Evolutionary conservation across 1,140 invertebrate genomes (phyloP), one percentile per base, ranked within the genome.

Genomic region (Cherax destructor): DNA sequence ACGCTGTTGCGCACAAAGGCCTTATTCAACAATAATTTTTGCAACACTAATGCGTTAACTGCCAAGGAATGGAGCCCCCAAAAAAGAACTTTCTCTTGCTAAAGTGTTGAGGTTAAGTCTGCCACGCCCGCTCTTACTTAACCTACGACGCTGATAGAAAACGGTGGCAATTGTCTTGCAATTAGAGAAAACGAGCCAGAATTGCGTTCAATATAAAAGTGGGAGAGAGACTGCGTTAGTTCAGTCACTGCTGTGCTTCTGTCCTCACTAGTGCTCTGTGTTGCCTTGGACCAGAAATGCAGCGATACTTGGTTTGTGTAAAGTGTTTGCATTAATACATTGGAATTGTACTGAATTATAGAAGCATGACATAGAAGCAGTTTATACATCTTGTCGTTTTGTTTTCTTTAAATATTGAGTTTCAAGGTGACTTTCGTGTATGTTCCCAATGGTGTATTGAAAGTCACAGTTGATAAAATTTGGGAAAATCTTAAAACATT

Each of bases 181-280:
- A 85, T 85, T 72, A 85, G n/a, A 72, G 83, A 85, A 74, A 85
- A 85, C 61, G 65, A 79, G 49, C n/a, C 4, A 24, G 10, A 41
- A 16, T 49, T 41, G 65, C 65, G 9, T 16, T 0, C 5, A 47
- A 13, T 85, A 85, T 85, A 85, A 65, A 85, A 49, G 69, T 21
- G 61, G 10, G n/a, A 47, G 83, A 49, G 83, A 74, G 47, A 72
- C 61, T 74, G 11, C 21, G 79, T 3, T 21, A 41, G 13, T 10
- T 56, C 79, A 81, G 79, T 81, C 79, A 21, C 21, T 69, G 65
- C 13, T 69, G 13, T 16, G 21, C 65, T 69, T 69, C 65, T 69
- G 65, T 16, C 13, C 13, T 13, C 5, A 5, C 18, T 50, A n/a
- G 78, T 79, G 78, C 47, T 18, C 5, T n/a, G 78, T 79, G 78